These are phyloP conservation scores for Neosalanx taihuensis DNA, from an alignment of 2,797 vertebrate species.

Conservation along the genomic window DNA sequence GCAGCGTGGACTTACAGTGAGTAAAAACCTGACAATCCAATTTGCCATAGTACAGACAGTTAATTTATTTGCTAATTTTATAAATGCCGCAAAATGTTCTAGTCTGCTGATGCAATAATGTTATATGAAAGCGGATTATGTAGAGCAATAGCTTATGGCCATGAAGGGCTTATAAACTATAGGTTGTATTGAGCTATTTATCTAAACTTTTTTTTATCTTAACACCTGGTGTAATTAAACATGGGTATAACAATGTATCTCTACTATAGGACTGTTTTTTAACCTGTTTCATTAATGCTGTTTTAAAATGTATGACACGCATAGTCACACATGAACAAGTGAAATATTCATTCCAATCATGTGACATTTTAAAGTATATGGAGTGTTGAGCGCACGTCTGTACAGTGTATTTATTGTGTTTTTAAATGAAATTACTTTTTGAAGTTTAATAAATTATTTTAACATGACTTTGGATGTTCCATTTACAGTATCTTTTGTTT, in stretches of 20 bases:
- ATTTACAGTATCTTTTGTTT: not conserved
- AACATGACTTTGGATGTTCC: conserved; percentile 36
- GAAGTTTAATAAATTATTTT: conserved; percentile 69
- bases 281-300: conserved; percentile 61
- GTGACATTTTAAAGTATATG: conserved; percentile 33
- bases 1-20: conserved; percentile 73
- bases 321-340: conserved; percentile 51
- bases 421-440: conserved; percentile 48
- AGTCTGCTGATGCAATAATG: conserved; percentile 71
- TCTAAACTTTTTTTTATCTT: conserved; percentile 47
- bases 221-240: conserved; percentile 73
- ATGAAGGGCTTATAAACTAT: conserved; percentile 71
- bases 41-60: conserved; percentile 73
- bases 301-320: conserved; percentile 38
- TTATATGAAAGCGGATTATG: conserved; percentile 75
- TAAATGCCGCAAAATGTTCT: conserved; percentile 71
- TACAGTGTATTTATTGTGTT: conserved; percentile 57
- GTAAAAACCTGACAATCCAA: conserved; percentile 66
- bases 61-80: conserved; percentile 81
- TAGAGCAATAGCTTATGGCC: conserved; percentile 69
- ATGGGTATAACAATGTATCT: conserved; percentile 71
- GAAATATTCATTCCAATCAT: conserved; percentile 11
- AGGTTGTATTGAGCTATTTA: conserved; percentile 74
- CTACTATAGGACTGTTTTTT: conserved; percentile 60
- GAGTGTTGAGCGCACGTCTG: conserved; percentile 42